Evolutionary conservation across 2,888 invertebrate genomes (phyloP), one percentile per base, ranked within the genome.

Genomic region (Argyresthia albistria): DNA sequence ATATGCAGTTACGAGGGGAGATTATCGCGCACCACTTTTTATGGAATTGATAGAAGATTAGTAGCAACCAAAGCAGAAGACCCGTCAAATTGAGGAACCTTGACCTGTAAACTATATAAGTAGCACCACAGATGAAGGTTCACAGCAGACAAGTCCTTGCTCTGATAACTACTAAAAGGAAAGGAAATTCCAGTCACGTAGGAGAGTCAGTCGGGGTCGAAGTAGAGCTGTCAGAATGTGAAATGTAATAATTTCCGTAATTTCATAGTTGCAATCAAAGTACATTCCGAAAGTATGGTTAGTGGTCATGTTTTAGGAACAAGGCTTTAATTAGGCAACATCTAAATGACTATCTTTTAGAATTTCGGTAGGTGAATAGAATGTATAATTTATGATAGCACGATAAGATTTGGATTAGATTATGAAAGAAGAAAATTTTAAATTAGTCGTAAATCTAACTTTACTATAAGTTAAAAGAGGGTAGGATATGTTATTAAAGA

Each of bases 1-100:
- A 78, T 81, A 88, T 88, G 84, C 88, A 88, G 88, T 88, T 84
- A 88, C 88, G 88, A 88, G 88, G 84, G 86, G 88, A 88, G 88
- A 88, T 88, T 80, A 66, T 67, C 62, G 62, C 64, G 80, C 82
- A 86, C 86, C 86, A 84, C 87, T 80, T 65, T 51, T 35, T 8
- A 50, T 10, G 43, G 45, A 37, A 11, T 10, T n/a, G 37, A 9
- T 39, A 39, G n/a, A n/a, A 45, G 15, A 7, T 11, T 47, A 49
- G 53, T 53, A 51, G 67, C 59, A 57, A 58, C 65, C 64, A 69
- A 73, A 74, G 71, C 63, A 67, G 66, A 65, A 57, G 58, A 58
- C 56, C 14, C 25, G 25, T 25, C 25, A 25, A 6, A 25, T 25
- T 25, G 25, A 25, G 25, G 8, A 39, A n/a, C 39, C 39, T n/a